Evolutionary conservation across 2,797 vertebrate genomes (phyloP), one percentile per base, ranked within the genome.

Genomic region (Aulostomus chinensis): DNA sequence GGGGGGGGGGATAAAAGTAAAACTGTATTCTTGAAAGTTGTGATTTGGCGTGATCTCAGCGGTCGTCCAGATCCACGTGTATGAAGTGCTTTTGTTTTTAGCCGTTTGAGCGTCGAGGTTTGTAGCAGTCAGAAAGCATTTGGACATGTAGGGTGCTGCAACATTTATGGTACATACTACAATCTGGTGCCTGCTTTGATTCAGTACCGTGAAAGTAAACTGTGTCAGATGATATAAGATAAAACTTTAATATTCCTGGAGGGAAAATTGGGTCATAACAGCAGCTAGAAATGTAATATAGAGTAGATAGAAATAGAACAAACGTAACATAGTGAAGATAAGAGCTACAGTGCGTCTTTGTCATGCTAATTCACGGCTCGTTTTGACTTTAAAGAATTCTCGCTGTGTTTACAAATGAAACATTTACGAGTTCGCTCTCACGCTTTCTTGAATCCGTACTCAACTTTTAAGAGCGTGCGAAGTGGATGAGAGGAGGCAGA

Each of bases 201-300:
- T 69, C 13, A 2, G 2, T 17, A 12, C 36, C 30, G 9, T 32
- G 30, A 55, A 60, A 45, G 51, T 2, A 18, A 9, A 36, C 2
- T 15, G 13, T 22, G 49, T 66, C 45, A 51, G 9, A 8, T 30
- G 17, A 49, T 49, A 53, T 32, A 18, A 28, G 21, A 58, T 79
- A 20, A 73, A 74, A 62, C 22, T 70, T 72, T 69, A 62, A 76
- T 74, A 49, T 74, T 46, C 26, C 45, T 46, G 28, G 9, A 26
- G 60, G 48, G 47, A 41, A 31, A 78, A 62, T 4, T 38, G 35
- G 49, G 61, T 68, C 67, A 64, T 1, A 24, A 41, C 34, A 41
- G 32, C 21, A 49, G 32, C 22, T 33, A 56, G 43, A 55, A 62
- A 18, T 26, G 42, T 37, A 29, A 58, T 52, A 36, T 13, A 18